Base-by-base conservation (phyloP, 2,888 invertebrate genomes). In the Synanthedon formicaeformis region DNA sequence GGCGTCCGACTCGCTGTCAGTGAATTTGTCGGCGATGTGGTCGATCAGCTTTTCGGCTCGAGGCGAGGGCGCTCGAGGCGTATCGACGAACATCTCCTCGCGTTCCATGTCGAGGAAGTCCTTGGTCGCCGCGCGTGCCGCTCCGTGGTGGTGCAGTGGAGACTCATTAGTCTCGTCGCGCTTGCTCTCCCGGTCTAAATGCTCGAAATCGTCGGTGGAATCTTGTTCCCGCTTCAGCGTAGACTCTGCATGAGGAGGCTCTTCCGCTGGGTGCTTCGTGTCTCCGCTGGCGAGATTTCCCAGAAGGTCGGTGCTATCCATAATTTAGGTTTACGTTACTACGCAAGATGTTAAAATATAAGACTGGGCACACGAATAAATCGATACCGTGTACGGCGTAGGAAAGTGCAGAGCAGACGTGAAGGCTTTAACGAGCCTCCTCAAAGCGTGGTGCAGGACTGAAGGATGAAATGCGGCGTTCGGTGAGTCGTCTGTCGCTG, bases 181-280 rank as follows among this genome's bases (percentile, higher is more conserved):
- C 57, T 69, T 74, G 50, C 81, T 80, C 57, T 91, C 91, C 65
- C 91, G 90, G 60, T 91, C 92, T 60, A 93, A 82, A 75, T 93
- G 92, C 75, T 93, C 93, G 73, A 93, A 93, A 80, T 93, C 93
- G 67, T 93, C 93, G 57, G 91, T 85, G 40, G 93, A 93, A 71
- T 93, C 92, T 68, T 90, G 89, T 60, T 92, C 92, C 57, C 92
- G 89, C 65, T 86, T 87, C 67, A 85, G 71, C 4, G 55, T 56
- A 50, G 60, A 54, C n/a, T 59, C 57, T 5, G 61, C 62, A 14
- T n/a, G 45, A 4, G 55, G 56, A 50, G 60, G 54, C n/a, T 59
- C 57, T 5, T 62, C 62, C 14, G 60, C 55, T n/a, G 56, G 58
- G 53, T 59, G 64, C 40, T 52, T 59, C 63, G 54, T 60, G 59